A percentile compares a stretch with the other conserved stretches of the same genome.
phyloP scores from a whole-genome alignment of 2,888 invertebrate genomes.

The Xestia rhomboidea region DNA sequence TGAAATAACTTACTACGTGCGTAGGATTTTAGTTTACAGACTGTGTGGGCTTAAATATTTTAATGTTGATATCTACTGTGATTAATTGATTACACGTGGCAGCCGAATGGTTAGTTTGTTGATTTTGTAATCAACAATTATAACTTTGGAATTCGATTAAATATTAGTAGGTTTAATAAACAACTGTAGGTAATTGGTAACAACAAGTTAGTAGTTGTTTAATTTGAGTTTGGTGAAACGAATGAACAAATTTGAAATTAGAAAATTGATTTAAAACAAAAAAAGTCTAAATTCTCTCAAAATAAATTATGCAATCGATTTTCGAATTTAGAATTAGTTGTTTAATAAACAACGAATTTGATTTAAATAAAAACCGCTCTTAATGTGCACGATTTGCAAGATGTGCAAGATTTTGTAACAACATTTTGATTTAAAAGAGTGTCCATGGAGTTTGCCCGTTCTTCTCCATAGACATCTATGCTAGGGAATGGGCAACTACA shows the following conservation, averaged over 20 bases:
- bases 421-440: too few relatives aligned
- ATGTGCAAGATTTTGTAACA: too few relatives aligned
- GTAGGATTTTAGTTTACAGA: not conserved
- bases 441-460: too few relatives aligned
- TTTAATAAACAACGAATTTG: too few relatives aligned
- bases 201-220: not conserved
- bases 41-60: slow-evolving; percentile 6
- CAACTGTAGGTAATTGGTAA: not conserved
- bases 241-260: not conserved
- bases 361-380: too few relatives aligned
- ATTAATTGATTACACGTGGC: not conserved
- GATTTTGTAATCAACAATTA: not conserved
- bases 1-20: not conserved
- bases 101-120: not conserved
- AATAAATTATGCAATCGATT: too few relatives aligned
- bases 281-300: too few relatives aligned
- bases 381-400: too few relatives aligned
- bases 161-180: not conserved
- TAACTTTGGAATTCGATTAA: not conserved
- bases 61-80: not conserved
- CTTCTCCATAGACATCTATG: too few relatives aligned
- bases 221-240: too few relatives aligned
- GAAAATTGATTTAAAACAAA: not conserved
- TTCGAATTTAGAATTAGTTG: too few relatives aligned
- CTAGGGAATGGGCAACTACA: too few relatives aligned